Evolutionary conservation across 2,888 invertebrate genomes (phyloP).

Genomic region (Argyra leucocephala): DNA sequence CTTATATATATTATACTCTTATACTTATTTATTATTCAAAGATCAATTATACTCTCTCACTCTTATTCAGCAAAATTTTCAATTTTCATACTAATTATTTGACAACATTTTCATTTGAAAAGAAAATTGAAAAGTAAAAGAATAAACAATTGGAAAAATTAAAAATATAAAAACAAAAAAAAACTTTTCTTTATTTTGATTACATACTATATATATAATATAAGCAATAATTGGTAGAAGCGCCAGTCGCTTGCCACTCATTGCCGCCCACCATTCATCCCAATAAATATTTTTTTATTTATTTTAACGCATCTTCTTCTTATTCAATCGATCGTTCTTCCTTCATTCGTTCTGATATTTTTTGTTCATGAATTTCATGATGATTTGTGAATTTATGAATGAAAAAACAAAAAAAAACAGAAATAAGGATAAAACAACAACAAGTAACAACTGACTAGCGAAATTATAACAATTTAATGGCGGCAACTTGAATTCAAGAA

Average conservation of each 20-base stretch:
- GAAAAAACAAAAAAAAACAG: neutral
- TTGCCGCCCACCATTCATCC: neutral
- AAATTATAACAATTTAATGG: neutral
- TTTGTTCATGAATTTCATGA: too few species aligned
- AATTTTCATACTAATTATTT: neutral
- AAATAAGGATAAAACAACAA: neutral
- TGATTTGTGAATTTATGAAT: neutral
- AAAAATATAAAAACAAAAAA: neutral
- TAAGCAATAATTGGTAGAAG: too few species aligned
- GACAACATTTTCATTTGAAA: neutral
- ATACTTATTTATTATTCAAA: neutral
- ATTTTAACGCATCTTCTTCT: neutral
- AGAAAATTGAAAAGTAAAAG: neutral
- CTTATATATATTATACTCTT: too few species aligned
- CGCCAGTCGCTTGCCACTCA: too few species aligned
- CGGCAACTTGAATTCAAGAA: neutral
- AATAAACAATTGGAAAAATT: neutral
- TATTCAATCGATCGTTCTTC: too few species aligned
- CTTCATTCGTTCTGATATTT: too few species aligned
- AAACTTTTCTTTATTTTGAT: neutral
- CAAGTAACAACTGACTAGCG: neutral
- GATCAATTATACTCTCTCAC: neutral
- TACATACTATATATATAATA: too few species aligned
- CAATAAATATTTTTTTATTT: neutral
- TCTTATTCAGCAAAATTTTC: neutral